Percentiles rank a stretch among this genome's conserved stretches.
These are phyloP conservation scores for Tetheella fluctuosa DNA, from an alignment of 2,888 invertebrate species.

Conservation along the genomic window DNA sequence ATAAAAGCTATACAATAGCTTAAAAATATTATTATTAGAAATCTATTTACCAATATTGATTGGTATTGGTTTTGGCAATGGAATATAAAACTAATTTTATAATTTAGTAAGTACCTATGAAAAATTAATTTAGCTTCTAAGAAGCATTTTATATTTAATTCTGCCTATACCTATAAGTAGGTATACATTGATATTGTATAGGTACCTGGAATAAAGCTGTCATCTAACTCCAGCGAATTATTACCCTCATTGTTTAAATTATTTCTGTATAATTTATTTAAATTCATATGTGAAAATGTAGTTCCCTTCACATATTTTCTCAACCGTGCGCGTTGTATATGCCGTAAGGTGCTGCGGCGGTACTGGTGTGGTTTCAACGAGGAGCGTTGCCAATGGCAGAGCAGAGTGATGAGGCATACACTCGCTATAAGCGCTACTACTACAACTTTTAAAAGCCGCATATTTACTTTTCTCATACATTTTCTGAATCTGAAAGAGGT, in stretches of 20 bases:
- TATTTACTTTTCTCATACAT: conserved; percentile 45
- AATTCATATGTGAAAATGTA: conserved; percentile 54
- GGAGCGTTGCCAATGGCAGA: conserved; percentile 52
- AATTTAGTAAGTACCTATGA: too few relatives aligned
- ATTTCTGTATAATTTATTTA: conserved; percentile 42
- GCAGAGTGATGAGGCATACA: conserved; percentile 46
- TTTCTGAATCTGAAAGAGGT: conserved; percentile 52
- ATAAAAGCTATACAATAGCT: too few relatives aligned
- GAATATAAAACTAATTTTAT: too few relatives aligned
- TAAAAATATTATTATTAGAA: too few relatives aligned
- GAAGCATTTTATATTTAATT: too few relatives aligned
- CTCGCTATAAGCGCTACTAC: conserved; percentile 36
- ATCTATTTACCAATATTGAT: too few relatives aligned
- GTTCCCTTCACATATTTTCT: conserved; percentile 24
- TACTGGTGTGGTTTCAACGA: conserved; percentile 16
- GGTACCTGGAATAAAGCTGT: conserved; percentile 13
- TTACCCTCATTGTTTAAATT: conserved; percentile 2
- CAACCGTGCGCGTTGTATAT: neutral
- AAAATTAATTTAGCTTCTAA: too few relatives aligned
- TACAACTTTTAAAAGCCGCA: conserved; percentile 52
- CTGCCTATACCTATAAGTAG: too few relatives aligned
- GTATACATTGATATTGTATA: neutral
- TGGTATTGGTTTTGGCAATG: too few relatives aligned
- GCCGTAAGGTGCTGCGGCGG: conserved; percentile 11
- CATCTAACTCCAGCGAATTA: conserved; percentile 11